Conservation (phyloP, 1,140 invertebrate species). For the Colletes latitarsis region DNA sequence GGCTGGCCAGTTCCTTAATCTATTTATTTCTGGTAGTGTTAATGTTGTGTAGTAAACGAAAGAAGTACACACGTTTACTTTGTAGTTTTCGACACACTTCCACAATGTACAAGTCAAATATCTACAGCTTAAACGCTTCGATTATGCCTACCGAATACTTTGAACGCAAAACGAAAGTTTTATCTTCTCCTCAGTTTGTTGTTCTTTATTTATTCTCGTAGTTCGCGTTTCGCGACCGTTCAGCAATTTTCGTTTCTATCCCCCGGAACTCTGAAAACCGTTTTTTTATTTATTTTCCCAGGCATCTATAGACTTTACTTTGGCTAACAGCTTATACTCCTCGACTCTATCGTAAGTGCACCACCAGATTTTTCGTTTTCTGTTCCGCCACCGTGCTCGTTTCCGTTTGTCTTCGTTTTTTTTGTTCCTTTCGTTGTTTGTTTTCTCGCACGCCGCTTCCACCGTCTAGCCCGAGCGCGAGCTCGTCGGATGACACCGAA, state of each 20-base stretch:
- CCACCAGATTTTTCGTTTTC: slow-evolving; percentile 39
- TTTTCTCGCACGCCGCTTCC: slow-evolving; percentile 34
- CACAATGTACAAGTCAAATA: background rate
- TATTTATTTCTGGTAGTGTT: background rate
- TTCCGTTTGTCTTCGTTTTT: background rate
- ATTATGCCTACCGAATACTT: background rate
- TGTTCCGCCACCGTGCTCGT: background rate
- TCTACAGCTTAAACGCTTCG: background rate
- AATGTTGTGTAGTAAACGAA: background rate
- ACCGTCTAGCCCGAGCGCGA: background rate
- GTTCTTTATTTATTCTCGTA: too few relatives aligned
- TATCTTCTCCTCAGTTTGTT: background rate
- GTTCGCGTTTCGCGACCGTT: too few relatives aligned
- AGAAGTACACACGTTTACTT: background rate
- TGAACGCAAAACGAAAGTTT: background rate
- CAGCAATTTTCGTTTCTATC: background rate
- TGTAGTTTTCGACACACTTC: background rate
- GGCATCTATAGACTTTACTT: slow-evolving; percentile 66
- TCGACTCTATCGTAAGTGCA: slow-evolving; percentile 54
- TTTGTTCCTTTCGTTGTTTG: slow-evolving; percentile 32
- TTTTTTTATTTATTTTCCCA: slow-evolving; percentile 33
- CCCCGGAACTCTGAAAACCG: background rate
- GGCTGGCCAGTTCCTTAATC: background rate
- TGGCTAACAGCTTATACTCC: slow-evolving; percentile 50
- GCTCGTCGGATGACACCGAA: slow-evolving; percentile 20